phyloP scores from a whole-genome alignment of 2,888 invertebrate species.

The Trilocha varians region DNA sequence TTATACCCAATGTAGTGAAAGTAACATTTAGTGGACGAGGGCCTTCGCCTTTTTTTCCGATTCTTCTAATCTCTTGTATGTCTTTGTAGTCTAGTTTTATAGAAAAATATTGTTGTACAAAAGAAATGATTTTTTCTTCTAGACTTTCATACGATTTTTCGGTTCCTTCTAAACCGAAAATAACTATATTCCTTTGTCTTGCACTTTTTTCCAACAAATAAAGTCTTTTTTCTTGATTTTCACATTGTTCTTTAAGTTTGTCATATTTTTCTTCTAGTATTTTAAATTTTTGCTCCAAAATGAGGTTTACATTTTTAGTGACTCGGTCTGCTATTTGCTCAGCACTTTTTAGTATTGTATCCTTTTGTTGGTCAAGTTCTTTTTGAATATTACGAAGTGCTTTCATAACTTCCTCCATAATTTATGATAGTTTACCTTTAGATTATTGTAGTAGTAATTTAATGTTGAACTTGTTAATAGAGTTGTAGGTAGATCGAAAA shows the following conservation, averaged over 20 bases:
- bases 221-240: conserved; percentile 11
- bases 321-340: conserved; percentile 7
- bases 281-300: conserved; percentile 11
- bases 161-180: conserved; percentile 7
- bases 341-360: not conserved
- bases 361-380: too few relatives aligned
- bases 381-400: too few relatives aligned
- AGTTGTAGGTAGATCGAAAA: too few relatives aligned
- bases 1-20: conserved; percentile 9
- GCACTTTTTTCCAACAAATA: conserved; percentile 8
- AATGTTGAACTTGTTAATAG: too few relatives aligned
- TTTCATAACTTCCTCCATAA: too few relatives aligned
- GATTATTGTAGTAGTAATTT: too few relatives aligned
- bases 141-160: conserved; percentile 6
- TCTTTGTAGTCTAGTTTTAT: conserved; percentile 3
- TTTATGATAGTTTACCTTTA: too few relatives aligned
- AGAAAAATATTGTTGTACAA: not conserved
- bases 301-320: conserved; percentile 11
- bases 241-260: conserved; percentile 7
- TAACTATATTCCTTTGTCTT: conserved; percentile 8
- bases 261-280: conserved; percentile 9
- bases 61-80: conserved; percentile 11
- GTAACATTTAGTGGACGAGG: conserved; percentile 8
- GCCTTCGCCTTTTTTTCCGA: conserved; percentile 9
- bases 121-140: conserved; percentile 4